phyloP scores from a whole-genome alignment of 2,888 invertebrate species.

The Cecidostiba fungosa region DNA sequence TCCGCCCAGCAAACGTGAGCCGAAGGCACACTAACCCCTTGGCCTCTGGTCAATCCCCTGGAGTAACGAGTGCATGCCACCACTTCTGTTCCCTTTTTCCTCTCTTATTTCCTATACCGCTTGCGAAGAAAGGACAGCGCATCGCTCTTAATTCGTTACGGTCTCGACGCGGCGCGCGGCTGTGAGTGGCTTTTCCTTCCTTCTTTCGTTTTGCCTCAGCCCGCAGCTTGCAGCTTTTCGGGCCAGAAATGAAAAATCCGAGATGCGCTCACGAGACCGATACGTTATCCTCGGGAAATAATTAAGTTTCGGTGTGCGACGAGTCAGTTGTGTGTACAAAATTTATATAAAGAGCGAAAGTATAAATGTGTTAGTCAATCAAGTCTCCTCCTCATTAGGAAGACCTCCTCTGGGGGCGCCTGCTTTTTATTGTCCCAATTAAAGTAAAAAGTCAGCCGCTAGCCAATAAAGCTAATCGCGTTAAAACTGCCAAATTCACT shows the following conservation, averaged over 20 bases:
- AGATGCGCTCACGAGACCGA: constrained; percentile 35
- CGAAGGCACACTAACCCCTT: constrained; percentile 41
- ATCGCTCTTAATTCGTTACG: constrained; percentile 68
- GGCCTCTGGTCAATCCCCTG: not conserved
- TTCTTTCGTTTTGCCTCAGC: not conserved
- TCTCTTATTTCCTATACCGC: not conserved
- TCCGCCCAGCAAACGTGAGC: constrained; percentile 65
- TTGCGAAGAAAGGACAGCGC: constrained; percentile 43
- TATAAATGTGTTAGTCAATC: too few relatives aligned
- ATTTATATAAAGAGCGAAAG: not conserved
- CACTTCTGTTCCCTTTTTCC: constrained; percentile 45
- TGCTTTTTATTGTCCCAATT: constrained; percentile 55
- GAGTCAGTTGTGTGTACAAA: too few relatives aligned
- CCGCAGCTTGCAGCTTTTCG: not conserved
- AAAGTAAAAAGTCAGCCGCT: constrained; percentile 41
- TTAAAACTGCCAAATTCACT: constrained; percentile 58
- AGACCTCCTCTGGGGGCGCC: not conserved
- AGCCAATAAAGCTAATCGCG: constrained; percentile 55
- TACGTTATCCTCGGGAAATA: constrained; percentile 40
- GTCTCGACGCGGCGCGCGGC: constrained; percentile 27
- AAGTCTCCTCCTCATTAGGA: constrained; percentile 28
- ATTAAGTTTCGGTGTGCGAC: constrained; percentile 5
- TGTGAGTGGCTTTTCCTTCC: constrained; percentile 47
- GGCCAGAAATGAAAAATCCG: constrained; percentile 31
- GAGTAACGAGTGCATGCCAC: constrained; percentile 33